These are phyloP conservation scores for Achatina immaculata DNA, from an alignment of 1,140 invertebrate genomes.

Conservation along the genomic window DNA sequence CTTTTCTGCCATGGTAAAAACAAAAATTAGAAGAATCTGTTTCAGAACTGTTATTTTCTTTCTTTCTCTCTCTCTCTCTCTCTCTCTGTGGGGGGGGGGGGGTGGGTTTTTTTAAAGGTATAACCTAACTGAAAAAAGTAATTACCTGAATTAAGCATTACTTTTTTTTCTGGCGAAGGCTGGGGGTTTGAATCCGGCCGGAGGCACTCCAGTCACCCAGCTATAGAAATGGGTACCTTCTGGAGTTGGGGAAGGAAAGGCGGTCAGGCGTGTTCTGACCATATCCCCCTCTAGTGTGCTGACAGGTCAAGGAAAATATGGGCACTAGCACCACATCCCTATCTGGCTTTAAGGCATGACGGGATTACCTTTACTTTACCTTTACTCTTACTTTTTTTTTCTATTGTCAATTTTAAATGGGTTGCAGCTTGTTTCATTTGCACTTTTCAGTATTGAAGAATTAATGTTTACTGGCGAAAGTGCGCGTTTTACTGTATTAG, in stretches of 20 bases:
- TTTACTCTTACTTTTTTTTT: neutral
- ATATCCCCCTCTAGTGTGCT: too few species aligned
- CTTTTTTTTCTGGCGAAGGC: neutral
- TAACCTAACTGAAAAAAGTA: neutral
- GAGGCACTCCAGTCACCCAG: too few species aligned
- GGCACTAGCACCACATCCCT: too few species aligned
- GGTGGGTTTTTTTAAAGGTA: neutral
- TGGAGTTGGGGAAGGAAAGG: too few species aligned
- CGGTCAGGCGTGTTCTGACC: too few species aligned
- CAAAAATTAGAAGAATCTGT: neutral
- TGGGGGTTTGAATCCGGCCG: too few species aligned
- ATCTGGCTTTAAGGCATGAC: too few species aligned
- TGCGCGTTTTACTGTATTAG: too few species aligned
- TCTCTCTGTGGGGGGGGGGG: neutral
- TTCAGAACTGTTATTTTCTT: neutral
- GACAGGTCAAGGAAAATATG: too few species aligned
- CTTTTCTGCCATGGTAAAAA: neutral
- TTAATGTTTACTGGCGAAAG: too few species aligned
- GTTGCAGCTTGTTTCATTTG: neutral
- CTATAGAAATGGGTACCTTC: too few species aligned
- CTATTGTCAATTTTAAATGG: neutral
- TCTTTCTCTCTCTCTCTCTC: conserved; percentile 16
- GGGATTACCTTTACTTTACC: too few species aligned
- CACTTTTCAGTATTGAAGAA: neutral
- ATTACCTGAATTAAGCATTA: neutral